Evolutionary conservation across 23 tunicate genomes (phyloP), one percentile per base, ranked within the genome.

Genomic region (Diplosoma virens): DNA sequence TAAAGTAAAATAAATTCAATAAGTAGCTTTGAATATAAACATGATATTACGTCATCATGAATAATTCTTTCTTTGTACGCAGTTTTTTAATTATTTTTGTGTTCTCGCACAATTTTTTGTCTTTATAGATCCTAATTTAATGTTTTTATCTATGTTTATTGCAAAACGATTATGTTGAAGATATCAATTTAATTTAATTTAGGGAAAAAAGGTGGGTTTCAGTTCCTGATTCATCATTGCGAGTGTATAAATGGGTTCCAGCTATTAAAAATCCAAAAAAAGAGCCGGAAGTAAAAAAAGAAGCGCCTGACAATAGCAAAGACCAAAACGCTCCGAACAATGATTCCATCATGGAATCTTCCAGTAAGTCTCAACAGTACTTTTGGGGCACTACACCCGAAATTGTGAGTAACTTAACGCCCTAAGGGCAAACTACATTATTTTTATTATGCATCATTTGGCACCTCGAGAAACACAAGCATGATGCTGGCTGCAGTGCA

Each of bases 181-280:
- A n/a, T n/a, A n/a, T n/a, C n/a, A n/a, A n/a, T 6, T 61, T 27
- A 26, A 27, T 27, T 29, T 29, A 27, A 6, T 61, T 67, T 47
- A 90, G 97, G 97, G 97, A 90, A 55, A 90, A 90, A 55, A 84
- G 87, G 59, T 90, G 97, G 97, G 97, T 90, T 20, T 55, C 97
- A 24, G 73, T 90, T 48, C 82, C 97, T 1, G 97, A 90, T 67
- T 85, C 90, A 0, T 85, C 97, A 16, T 58, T 90, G 26, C 78
- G 90, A n/a, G 71, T 90, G 24, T 90, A 68, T 69, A 90, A 90
- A 67, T 90, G 97, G 97, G 90, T 90, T 56, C 97, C 97, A 0
- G 75, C 66, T 11, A 11, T 79, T 1, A 84, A 85, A 31, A 25
- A 29, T 0, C 50, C 20, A 6, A 75, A 68, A 3, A 59, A 34